Conservation (phyloP, 2,113 vertebrate genomes). For the Calonectris borealis region DNA sequence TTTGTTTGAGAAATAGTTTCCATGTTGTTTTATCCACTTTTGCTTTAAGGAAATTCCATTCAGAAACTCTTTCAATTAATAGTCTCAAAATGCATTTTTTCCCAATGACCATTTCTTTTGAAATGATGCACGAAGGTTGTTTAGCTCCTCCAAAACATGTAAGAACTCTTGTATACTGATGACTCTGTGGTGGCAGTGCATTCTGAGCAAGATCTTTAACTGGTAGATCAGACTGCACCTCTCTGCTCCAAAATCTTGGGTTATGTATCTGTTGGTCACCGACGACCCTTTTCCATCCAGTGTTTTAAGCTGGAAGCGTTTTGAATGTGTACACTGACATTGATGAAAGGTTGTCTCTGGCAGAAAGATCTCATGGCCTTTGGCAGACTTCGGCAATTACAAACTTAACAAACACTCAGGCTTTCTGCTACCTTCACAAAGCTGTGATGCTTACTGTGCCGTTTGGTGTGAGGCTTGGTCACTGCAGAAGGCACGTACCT, state of each 20-base stretch:
- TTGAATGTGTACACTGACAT: fast-evolving
- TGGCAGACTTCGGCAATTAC: not conserved
- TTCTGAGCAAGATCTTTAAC: not conserved
- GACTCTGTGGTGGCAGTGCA: not conserved
- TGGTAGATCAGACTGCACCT: no score
- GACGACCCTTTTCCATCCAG: not conserved
- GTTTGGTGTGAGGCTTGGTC: not conserved
- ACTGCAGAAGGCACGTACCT: fast-evolving
- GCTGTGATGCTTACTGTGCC: not conserved
- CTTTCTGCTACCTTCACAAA: not conserved
- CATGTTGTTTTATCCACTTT: not conserved
- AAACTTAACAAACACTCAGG: not conserved
- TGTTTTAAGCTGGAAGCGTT: not conserved
- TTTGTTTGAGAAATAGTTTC: not conserved
- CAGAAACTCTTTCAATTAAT: not conserved
- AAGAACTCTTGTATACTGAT: not conserved
- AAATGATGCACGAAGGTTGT: not conserved
- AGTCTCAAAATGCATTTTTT: not conserved
- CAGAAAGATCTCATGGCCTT: not conserved
- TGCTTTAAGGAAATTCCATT: not conserved
- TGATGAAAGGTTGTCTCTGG: not conserved
- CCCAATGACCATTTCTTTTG: not conserved
- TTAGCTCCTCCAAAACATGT: not conserved
- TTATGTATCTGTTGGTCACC: not conserved
- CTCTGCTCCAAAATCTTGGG: not conserved